These are phyloP conservation scores for Oncopeltus fasciatus DNA, from an alignment of 1,140 invertebrate species.

Conservation along the genomic window DNA sequence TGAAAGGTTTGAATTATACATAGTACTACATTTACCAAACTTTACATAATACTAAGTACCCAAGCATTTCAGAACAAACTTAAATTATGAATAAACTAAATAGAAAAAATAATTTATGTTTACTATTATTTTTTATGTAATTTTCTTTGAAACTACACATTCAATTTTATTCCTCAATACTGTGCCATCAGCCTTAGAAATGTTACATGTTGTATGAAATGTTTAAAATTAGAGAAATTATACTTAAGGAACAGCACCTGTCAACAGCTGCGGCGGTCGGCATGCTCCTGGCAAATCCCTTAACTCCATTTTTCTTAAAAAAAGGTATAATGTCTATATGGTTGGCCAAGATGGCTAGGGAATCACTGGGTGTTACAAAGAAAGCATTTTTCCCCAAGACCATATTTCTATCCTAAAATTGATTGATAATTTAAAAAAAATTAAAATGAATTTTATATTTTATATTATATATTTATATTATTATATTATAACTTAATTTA, in stretches of 20 bases:
- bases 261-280: conserved; percentile 95
- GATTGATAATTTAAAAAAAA: neutral
- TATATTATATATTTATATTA: neutral
- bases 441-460: neutral
- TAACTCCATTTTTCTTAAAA: conserved; percentile 71
- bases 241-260: conserved; percentile 40
- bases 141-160: too few species aligned
- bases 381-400: conserved; percentile 92
- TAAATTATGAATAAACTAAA: too few species aligned
- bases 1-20: too few species aligned
- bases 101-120: too few species aligned
- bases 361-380: conserved; percentile 96
- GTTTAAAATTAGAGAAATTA: too few species aligned
- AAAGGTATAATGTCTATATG: conserved; percentile 88
- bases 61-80: too few species aligned
- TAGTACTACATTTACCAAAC: too few species aligned
- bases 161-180: too few species aligned
- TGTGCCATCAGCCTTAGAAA: too few species aligned
- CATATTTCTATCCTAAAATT: conserved; percentile 81
- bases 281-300: conserved; percentile 94
- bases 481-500: neutral
- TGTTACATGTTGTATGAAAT: too few species aligned
- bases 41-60: too few species aligned
- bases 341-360: conserved; percentile 85
- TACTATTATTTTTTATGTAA: too few species aligned